Percentiles rank a stretch among this genome's conserved stretches.
Conservation (phyloP, 2,113 vertebrate species). For the Melanerpes aurifrons region DNA sequence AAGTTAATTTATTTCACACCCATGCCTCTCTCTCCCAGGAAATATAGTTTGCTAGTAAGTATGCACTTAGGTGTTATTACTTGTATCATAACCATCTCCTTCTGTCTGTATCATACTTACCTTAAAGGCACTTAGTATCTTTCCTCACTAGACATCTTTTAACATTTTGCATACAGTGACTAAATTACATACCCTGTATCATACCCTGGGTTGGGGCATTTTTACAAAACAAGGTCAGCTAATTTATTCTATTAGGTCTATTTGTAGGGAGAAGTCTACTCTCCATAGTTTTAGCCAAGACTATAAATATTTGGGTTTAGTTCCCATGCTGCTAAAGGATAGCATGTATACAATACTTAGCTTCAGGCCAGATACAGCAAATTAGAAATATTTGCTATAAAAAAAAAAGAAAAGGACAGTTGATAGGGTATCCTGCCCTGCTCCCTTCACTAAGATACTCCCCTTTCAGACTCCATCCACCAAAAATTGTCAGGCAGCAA, state of each 20-base stretch:
- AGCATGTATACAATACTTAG: background rate
- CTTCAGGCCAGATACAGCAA: background rate
- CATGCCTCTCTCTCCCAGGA: background rate
- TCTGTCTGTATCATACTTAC: background rate
- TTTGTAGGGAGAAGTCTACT: background rate
- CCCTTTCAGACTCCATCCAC: background rate
- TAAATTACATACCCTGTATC: background rate
- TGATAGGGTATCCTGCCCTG: background rate
- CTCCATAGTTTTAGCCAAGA: background rate
- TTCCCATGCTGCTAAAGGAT: background rate
- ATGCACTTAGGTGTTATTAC: background rate
- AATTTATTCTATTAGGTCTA: background rate
- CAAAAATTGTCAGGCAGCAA: background rate
- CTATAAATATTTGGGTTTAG: background rate
- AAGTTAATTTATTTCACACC: background rate
- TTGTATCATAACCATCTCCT: background rate
- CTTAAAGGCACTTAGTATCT: background rate
- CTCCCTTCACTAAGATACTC: background rate
- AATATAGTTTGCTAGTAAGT: background rate
- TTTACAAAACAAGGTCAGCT: background rate
- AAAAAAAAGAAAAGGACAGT: background rate
- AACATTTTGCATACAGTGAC: background rate
- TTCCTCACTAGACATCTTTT: background rate
- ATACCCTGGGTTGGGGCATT: accelerated
- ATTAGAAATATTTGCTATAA: background rate